These are phyloP conservation scores for Caiman crocodilus DNA, from an alignment of 2,797 vertebrate species.

Conservation along the genomic window DNA sequence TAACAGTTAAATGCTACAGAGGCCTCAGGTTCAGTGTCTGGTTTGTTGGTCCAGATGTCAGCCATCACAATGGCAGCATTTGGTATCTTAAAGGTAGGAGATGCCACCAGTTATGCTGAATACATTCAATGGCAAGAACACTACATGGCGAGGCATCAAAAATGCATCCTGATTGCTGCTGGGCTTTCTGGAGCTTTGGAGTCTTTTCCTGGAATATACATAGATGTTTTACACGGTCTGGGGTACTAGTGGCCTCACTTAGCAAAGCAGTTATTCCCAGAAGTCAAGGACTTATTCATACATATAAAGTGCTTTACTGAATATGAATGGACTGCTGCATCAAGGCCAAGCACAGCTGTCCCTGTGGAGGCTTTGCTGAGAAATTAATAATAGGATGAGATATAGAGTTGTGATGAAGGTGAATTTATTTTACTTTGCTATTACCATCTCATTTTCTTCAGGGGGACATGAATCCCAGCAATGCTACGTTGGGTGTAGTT, in stretches of 20 bases:
- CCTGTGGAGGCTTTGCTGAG: not conserved
- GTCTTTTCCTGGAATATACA: not conserved
- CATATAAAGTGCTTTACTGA: not conserved
- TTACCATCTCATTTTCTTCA: not conserved
- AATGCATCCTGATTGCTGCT: not conserved
- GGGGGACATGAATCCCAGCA: not conserved
- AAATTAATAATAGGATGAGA: not conserved
- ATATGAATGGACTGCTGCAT: not conserved
- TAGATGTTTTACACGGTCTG: not conserved
- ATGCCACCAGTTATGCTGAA: not conserved
- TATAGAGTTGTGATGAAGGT: not conserved
- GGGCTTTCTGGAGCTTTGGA: not conserved
- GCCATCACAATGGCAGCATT: accelerated
- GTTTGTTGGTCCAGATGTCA: not conserved
- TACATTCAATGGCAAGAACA: not conserved
- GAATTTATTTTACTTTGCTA: not conserved
- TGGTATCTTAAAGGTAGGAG: accelerated
- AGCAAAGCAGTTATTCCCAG: not conserved
- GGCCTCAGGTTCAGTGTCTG: not conserved
- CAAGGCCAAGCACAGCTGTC: not conserved
- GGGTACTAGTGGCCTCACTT: not conserved
- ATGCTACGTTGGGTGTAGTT: not conserved
- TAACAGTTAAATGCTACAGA: not conserved
- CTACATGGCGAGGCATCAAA: not conserved
- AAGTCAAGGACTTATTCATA: not conserved